phyloP scores from a whole-genome alignment of 2,888 invertebrate species.

The Nomada ferruginata region DNA sequence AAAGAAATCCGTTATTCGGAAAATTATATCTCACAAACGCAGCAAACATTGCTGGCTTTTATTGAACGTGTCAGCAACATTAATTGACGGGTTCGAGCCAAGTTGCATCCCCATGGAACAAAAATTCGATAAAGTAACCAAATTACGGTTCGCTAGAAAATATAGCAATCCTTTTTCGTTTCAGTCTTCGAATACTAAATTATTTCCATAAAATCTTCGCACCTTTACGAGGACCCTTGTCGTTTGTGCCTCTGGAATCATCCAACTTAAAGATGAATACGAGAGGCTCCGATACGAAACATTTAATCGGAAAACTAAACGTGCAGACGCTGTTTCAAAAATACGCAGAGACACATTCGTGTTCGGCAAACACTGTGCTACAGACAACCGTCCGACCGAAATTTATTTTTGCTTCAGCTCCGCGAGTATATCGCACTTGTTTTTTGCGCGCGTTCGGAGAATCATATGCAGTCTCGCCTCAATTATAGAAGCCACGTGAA shows the following conservation, averaged over 20 bases:
- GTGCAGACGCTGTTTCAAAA: neutral
- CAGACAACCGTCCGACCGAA: slow-evolving; percentile 31
- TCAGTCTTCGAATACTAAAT: too few species aligned
- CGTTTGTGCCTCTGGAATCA: neutral
- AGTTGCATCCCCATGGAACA: too few species aligned
- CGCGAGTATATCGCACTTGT: slow-evolving; percentile 21
- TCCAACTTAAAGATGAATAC: slow-evolving; percentile 13
- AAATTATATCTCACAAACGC: too few species aligned
- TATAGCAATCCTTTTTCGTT: too few species aligned
- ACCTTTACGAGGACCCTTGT: slow-evolving; percentile 3
- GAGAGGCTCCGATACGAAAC: too few species aligned
- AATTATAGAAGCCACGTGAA: slow-evolving; percentile 6
- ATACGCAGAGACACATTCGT: slow-evolving; percentile 31
- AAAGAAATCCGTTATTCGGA: neutral
- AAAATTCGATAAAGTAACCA: neutral
- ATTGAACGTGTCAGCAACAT: too few species aligned
- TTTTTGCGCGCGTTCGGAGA: slow-evolving; percentile 46
- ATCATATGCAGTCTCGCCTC: neutral
- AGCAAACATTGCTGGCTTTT: too few species aligned
- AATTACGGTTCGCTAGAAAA: neutral
- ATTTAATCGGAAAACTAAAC: neutral
- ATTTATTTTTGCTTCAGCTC: slow-evolving; percentile 59
- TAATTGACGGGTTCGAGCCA: too few species aligned
- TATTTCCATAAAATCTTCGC: too few species aligned
- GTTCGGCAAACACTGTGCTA: slow-evolving; percentile 34